Base-by-base conservation (phyloP, 2,797 vertebrate genomes). In the Prionace glauca region DNA sequence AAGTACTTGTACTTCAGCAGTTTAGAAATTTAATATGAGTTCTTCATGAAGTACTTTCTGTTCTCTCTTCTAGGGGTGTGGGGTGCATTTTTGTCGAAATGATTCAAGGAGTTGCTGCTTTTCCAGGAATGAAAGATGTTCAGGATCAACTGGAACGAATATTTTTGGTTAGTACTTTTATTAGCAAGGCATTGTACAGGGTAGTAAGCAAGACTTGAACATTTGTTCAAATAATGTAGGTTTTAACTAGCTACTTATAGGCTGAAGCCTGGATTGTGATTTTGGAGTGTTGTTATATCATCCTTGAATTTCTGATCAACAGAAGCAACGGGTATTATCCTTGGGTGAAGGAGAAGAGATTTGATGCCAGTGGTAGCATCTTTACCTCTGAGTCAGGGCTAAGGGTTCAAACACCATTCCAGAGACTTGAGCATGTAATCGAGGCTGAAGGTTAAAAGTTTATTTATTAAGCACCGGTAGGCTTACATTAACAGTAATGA, bases 51-150 rank as follows among this genome's bases (percentile, higher is more conserved):
- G 1, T 93, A 67, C 26, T 94, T 96, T 96, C 36, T 92, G 95
- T 95, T 96, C 32, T 96, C 96, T 41, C 96, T 95, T 96, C 0
- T 94, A 99, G 99, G 99, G 99, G 99, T 94, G 99, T 99, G 0
- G 99, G 99, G 95, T 99, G 99, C 97, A 99, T 99, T 97, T 99
- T 99, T 96, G 98, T 99, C 91, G 99, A 99, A 97, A 99, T 99
- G 99, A 99, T 99, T 96, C 99, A 99, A 97, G 99, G 99, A 95
- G 98, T 99, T 26, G 98, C 99, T 97, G 99, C 99, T 95, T 99
- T 99, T 97, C 99, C 99, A 45, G 99, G 99, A 97, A 99, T 99
- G 98, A 99, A 99, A 98, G 99, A 99, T 97, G 99, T 99, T 96
- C 99, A 99, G 96, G 99, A 99, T 97, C 99, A 99, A 97, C 98